phyloP scores from a whole-genome alignment of 2,113 vertebrate species.

The Tupaia chinensis region DNA sequence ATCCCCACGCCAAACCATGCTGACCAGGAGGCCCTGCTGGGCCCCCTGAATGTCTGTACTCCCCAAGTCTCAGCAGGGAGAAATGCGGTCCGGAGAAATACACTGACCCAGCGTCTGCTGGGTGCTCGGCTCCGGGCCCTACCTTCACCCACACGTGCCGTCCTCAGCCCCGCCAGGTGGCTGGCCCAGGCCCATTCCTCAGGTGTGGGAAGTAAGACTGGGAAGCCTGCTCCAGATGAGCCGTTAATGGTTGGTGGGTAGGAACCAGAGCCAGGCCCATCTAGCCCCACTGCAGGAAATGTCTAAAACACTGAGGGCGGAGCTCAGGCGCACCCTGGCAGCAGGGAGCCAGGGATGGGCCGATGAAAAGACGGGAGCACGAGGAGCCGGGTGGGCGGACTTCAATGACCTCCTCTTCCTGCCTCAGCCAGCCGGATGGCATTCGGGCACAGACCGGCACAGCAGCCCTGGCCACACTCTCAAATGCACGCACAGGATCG shows the following conservation, averaged over 20 bases:
- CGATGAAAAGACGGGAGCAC: rapidly evolving
- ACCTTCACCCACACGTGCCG: rapidly evolving
- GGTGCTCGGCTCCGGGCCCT: neutral
- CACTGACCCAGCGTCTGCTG: neutral
- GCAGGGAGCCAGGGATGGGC: rapidly evolving
- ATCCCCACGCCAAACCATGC: neutral
- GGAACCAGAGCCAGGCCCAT: neutral
- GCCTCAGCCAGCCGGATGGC: neutral
- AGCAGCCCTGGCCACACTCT: neutral
- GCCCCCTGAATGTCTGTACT: neutral
- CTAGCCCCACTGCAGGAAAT: neutral
- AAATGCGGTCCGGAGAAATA: too few relatives aligned
- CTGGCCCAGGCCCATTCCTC: rapidly evolving
- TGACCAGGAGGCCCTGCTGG: too few relatives aligned
- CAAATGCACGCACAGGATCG: rapidly evolving
- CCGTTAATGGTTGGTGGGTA: rapidly evolving
- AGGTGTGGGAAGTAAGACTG: neutral
- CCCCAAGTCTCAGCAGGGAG: neutral
- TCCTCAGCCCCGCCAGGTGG: rapidly evolving
- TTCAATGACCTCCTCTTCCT: rapidly evolving
- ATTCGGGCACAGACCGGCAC: too few relatives aligned
- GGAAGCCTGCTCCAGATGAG: neutral
- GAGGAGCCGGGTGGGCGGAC: rapidly evolving
- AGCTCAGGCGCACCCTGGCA: neutral
- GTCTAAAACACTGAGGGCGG: neutral